Percentiles rank a stretch among this genome's conserved stretches.
Evolutionary conservation across 2,888 invertebrate species (phyloP).

Genomic region (Habrosyne pyritoides): DNA sequence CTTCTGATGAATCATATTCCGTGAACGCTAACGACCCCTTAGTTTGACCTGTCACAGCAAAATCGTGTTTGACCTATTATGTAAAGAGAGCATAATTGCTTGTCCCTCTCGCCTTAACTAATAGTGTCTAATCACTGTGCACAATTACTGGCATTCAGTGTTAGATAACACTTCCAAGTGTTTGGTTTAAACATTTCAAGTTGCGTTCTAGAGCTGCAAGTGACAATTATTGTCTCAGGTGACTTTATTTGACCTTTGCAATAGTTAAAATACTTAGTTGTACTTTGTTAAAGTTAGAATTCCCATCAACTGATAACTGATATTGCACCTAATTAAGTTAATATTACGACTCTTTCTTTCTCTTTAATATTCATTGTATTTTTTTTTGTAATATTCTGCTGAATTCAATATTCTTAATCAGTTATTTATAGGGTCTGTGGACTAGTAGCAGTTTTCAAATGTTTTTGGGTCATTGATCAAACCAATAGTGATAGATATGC

Average conservation of each 20-base stretch:
- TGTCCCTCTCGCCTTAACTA: constrained; percentile 28
- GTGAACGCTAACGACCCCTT: constrained; percentile 22
- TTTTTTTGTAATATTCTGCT: too few species aligned
- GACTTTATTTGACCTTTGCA: too few species aligned
- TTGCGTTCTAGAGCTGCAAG: constrained; percentile 19
- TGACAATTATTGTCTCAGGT: background rate
- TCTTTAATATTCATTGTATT: too few species aligned
- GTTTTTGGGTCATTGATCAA: too few species aligned
- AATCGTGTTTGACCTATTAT: constrained; percentile 30
- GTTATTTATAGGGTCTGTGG: too few species aligned
- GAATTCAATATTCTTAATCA: background rate
- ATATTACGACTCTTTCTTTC: too few species aligned
- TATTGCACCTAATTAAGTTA: too few species aligned
- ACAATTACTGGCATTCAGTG: constrained; percentile 41
- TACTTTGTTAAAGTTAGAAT: too few species aligned
- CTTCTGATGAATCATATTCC: background rate
- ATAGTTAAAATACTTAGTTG: too few species aligned
- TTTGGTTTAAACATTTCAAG: constrained; percentile 27
- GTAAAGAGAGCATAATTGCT: constrained; percentile 32
- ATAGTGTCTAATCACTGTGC: constrained; percentile 47
- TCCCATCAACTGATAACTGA: background rate
- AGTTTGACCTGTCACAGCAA: constrained; percentile 35
- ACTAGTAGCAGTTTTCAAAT: too few species aligned
- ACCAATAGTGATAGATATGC: background rate
- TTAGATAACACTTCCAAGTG: constrained; percentile 45